These are phyloP conservation scores for Dyspetes luteomarginatus DNA, from an alignment of 2,888 invertebrate genomes.

Conservation along the genomic window DNA sequence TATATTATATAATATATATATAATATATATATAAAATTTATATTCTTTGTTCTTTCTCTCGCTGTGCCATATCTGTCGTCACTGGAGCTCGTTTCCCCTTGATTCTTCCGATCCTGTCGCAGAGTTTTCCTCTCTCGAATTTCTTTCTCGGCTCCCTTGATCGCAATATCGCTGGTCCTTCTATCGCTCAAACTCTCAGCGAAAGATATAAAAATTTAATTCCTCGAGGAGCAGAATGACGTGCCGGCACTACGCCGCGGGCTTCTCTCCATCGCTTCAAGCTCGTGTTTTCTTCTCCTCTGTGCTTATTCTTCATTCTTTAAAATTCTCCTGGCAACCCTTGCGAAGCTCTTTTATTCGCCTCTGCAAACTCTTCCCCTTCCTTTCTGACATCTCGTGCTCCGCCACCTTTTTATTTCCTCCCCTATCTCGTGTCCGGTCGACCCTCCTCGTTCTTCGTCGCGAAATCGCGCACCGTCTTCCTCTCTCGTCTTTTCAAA, in stretches of 20 bases:
- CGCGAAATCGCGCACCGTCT: constrained; percentile 47
- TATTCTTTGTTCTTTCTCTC: constrained; percentile 11
- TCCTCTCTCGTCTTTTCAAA: constrained; percentile 31
- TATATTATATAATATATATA: too few species aligned
- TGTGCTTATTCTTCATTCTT: constrained; percentile 74
- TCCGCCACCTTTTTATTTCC: constrained; percentile 66
- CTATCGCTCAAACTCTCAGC: constrained; percentile 82
- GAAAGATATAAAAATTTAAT: constrained; percentile 83
- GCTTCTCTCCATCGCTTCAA: constrained; percentile 54
- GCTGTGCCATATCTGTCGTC: constrained; percentile 22
- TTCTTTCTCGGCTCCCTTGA: constrained; percentile 25
- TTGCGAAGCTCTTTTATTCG: constrained; percentile 62
- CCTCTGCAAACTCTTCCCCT: constrained; percentile 57
- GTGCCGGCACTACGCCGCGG: constrained; percentile 68
- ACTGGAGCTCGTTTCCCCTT: constrained; percentile 22
- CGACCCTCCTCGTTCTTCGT: constrained; percentile 58
- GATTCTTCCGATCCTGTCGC: constrained; percentile 52
- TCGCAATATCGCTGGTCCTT: constrained; percentile 57
- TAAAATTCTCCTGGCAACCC: constrained; percentile 73
- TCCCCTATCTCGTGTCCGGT: constrained; percentile 61
- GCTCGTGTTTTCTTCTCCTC: constrained; percentile 67
- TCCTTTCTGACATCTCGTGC: constrained; percentile 55
- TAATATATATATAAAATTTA: too few species aligned
- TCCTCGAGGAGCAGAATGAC: constrained; percentile 79
- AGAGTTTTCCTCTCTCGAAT: constrained; percentile 43